Base-by-base conservation (phyloP, 2,888 invertebrate genomes). In the Dendrolimus houi region DNA sequence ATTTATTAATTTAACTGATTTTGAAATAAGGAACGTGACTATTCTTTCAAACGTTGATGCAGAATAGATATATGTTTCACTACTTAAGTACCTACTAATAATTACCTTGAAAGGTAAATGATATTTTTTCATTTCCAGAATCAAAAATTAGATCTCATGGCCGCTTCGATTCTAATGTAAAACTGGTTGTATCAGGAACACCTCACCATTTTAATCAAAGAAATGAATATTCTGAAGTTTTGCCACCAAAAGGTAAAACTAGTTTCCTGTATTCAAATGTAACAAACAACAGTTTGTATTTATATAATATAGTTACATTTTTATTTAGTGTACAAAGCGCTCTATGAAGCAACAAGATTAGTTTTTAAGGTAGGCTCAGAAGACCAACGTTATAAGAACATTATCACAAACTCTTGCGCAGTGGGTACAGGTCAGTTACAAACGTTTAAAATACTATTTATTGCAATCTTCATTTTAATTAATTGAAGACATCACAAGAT, bases 311-410 rank as follows among this genome's bases (percentile, higher is more conserved):
- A 13, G 7, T 13, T 17, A 7, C 10, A 29, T 7, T 1, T n/a
- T 29, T 1, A 29, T 29, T 29, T 6, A 82, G 82, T 70, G 2
- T 80, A 79, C 60, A 72, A 78, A 65, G 72, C 74, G 29, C 58
- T 79, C 6, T 78, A 77, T 41, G 72, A 80, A 53, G 73, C 74
- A 2, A 69, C 75, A 2, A 72, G 71, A 58, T 56, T 64, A 40
- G 65, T 66, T 2, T 59, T 66, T 6, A 65, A 61, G 42, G 63
- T 70, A 14, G 63, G 65, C 10, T 52, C 55, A 1, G 60, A 54
- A 9, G 9, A 58, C 1, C 42, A 29, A 1, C 57, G 64, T 7
- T 60, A 7, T 29, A 64, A 41, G n/a, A 63, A 66, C 1, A 56
- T 53, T 1, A 54, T 53, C 9, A 55, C 61, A 55, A 40, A 7